Evolutionary conservation across 2,797 vertebrate species (phyloP).

Genomic region (Ciconia nigra): DNA sequence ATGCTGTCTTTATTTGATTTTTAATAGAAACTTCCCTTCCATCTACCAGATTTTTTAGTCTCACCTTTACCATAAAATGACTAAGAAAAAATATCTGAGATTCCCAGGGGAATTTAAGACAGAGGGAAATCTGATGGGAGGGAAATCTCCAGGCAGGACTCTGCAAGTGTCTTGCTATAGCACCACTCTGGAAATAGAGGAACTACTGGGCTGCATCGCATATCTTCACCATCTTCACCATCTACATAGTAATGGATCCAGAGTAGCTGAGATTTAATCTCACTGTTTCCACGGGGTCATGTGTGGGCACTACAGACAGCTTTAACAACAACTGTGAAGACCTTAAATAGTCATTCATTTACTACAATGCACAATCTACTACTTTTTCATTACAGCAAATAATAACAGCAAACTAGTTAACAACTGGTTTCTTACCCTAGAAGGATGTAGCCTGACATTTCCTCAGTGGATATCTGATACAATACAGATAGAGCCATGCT

Average conservation of each 20-base stretch:
- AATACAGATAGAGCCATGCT: not conserved
- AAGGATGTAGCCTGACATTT: not conserved
- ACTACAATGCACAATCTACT: not conserved
- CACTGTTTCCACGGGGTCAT: not conserved
- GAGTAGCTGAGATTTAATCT: not conserved
- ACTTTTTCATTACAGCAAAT: not conserved
- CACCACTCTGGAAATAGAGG: not conserved
- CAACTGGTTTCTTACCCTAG: not conserved
- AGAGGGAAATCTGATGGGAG: not conserved
- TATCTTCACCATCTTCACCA: not conserved
- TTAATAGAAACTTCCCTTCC: not conserved
- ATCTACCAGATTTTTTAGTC: not conserved
- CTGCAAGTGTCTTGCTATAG: not conserved
- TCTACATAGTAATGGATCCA: not conserved
- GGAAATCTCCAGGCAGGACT: not conserved
- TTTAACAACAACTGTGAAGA: not conserved
- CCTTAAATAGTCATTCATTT: not conserved
- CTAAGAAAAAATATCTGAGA: not conserved
- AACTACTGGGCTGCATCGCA: not conserved
- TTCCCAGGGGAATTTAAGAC: not conserved
- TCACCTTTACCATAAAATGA: not conserved
- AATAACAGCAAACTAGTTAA: not conserved
- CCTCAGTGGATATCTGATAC: not conserved
- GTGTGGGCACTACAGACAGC: not conserved
- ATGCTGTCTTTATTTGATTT: not conserved